Conservation (phyloP, 2,797 vertebrate genomes). For the Lutjanus argentimaculatus region DNA sequence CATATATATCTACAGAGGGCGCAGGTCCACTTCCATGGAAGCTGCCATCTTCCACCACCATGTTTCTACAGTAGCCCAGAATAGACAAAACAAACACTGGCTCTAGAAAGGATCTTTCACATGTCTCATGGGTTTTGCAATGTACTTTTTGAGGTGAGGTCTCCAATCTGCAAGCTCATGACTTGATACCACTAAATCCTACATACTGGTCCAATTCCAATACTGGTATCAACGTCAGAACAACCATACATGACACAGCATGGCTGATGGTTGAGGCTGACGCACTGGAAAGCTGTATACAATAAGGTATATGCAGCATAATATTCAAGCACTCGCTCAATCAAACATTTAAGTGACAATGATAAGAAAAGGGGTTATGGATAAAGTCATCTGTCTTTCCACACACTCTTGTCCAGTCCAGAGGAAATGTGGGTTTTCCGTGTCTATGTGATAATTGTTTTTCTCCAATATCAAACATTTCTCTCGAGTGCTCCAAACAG, state of each 20-base stretch:
- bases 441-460: slow-evolving; percentile 68
- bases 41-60: too few relatives aligned
- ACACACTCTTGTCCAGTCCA: slow-evolving; percentile 19
- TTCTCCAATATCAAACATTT: slow-evolving; percentile 90
- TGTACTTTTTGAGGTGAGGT: too few relatives aligned
- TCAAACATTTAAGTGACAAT: slow-evolving; percentile 35
- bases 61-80: too few relatives aligned
- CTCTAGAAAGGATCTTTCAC: too few relatives aligned
- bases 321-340: slow-evolving; percentile 23
- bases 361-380: background rate
- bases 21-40: too few relatives aligned
- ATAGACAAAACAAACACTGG: too few relatives aligned
- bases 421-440: slow-evolving; percentile 27
- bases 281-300: slow-evolving; percentile 10
- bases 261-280: slow-evolving; percentile 15
- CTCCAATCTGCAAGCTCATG: too few relatives aligned
- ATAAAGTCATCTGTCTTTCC: slow-evolving; percentile 37
- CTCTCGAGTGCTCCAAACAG: slow-evolving; percentile 87
- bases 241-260: slow-evolving; percentile 3
- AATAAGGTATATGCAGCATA: slow-evolving; percentile 12
- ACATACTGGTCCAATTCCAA: too few relatives aligned
- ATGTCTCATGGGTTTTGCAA: too few relatives aligned
- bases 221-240: too few relatives aligned
- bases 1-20: too few relatives aligned
- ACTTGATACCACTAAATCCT: too few relatives aligned